Conservation (phyloP, 2,888 invertebrate genomes). For the Meteorus colon region DNA sequence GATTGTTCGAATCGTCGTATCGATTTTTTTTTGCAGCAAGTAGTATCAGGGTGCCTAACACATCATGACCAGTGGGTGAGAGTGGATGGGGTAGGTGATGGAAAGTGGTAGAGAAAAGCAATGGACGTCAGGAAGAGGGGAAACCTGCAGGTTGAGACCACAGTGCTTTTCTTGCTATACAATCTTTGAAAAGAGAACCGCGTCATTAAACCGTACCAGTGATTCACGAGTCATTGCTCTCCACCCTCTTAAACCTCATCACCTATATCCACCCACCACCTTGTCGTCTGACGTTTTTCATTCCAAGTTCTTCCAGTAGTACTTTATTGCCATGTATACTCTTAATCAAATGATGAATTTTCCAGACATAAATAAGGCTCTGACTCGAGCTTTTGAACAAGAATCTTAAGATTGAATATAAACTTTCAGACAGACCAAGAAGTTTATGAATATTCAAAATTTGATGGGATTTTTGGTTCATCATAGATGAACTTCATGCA, state of each 20-base stretch:
- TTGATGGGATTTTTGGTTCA: too few species aligned
- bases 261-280: conserved; percentile 44
- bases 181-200: conserved; percentile 73
- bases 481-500: too few species aligned
- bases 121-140: conserved; percentile 58
- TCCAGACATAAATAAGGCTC: too few species aligned
- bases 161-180: conserved; percentile 72
- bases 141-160: conserved; percentile 44
- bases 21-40: conserved; percentile 56
- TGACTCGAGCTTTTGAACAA: too few species aligned
- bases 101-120: conserved; percentile 53
- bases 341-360: too few species aligned
- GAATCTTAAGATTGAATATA: too few species aligned
- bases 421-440: too few species aligned
- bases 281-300: conserved; percentile 52
- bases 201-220: conserved; percentile 71
- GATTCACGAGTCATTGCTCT: conserved; percentile 73
- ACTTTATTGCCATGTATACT: conserved; percentile 54
- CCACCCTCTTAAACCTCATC: conserved; percentile 54
- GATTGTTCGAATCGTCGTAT: conserved; percentile 67
- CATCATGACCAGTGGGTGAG: neutral
- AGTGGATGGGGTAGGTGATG: neutral
- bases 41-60: conserved; percentile 4
- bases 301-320: conserved; percentile 48
- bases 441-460: too few species aligned